A percentile compares a stretch with the other conserved stretches of the same genome.
Evolutionary conservation across 2,797 vertebrate genomes (phyloP).

Genomic region (Falco biarmicus): DNA sequence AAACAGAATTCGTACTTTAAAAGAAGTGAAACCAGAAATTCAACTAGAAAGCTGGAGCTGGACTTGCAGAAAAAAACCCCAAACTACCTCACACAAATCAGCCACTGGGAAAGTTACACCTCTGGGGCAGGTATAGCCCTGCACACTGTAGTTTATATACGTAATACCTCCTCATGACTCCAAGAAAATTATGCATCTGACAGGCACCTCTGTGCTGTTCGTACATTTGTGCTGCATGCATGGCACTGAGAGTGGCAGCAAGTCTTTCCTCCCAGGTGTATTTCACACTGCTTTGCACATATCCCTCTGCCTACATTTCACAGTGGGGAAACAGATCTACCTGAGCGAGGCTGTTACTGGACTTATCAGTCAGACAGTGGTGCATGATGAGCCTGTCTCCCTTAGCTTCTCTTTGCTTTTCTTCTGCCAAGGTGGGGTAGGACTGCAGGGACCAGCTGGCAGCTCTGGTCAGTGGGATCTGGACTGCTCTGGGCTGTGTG

Average conservation of each 20-base stretch:
- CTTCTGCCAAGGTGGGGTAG: background rate
- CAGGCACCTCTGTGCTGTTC: background rate
- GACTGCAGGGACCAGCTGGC: fast-evolving
- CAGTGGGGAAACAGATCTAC: background rate
- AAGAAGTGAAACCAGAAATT: background rate
- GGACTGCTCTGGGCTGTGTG: fast-evolving
- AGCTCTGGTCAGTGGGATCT: background rate
- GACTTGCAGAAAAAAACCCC: background rate
- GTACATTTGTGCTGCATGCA: fast-evolving
- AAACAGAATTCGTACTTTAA: background rate
- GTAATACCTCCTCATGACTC: background rate
- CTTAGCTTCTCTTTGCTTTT: background rate
- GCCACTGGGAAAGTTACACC: fast-evolving
- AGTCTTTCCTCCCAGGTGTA: background rate
- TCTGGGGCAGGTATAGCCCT: background rate
- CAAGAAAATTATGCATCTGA: fast-evolving
- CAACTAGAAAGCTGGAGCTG: background rate
- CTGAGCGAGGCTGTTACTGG: background rate
- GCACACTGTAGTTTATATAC: fast-evolving
- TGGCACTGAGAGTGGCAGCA: fast-evolving
- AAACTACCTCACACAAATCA: background rate
- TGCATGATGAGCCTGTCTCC: background rate
- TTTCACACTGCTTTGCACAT: background rate
- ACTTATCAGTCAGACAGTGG: background rate
- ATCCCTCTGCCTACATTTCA: background rate